Conservation (phyloP, 1,140 invertebrate species). For the Brachionus paranguensis region DNA sequence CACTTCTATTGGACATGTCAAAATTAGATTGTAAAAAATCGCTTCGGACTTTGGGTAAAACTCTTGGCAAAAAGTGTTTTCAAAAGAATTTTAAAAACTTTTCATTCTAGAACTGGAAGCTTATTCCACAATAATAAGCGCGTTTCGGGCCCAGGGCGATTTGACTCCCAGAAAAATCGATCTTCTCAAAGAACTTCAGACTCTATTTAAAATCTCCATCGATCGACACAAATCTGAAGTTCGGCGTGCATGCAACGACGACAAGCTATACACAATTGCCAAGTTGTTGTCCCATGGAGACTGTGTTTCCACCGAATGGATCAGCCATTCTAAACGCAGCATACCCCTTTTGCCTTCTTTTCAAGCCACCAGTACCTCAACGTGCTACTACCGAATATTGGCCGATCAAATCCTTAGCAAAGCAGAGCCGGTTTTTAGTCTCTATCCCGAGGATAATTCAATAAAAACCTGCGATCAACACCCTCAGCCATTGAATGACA, state of each 20-base stretch:
- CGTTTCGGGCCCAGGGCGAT: constrained; percentile 80
- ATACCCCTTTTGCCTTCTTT: background rate
- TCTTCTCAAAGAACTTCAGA: constrained; percentile 70
- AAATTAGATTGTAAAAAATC: constrained; percentile 77
- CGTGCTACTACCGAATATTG: background rate
- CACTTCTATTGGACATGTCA: constrained; percentile 67
- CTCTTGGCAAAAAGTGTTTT: constrained; percentile 42
- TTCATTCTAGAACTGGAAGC: constrained; percentile 71
- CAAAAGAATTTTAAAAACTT: constrained; percentile 16
- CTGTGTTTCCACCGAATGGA: constrained; percentile 1
- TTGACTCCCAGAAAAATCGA: constrained; percentile 75
- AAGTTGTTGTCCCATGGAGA: constrained; percentile 15
- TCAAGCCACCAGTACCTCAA: background rate
- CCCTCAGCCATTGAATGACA: background rate
- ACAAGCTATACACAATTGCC: constrained; percentile 76
- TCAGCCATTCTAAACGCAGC: background rate
- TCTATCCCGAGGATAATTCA: constrained; percentile 20
- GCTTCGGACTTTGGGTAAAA: constrained; percentile 66
- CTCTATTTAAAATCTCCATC: constrained; percentile 66
- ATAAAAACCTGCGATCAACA: background rate
- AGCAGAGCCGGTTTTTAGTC: constrained; percentile 15
- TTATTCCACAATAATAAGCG: constrained; percentile 77
- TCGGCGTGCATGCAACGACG: constrained; percentile 79
- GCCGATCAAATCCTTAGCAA: constrained; percentile 11
- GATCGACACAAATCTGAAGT: constrained; percentile 84